Percentiles rank a stretch among this genome's conserved stretches.
Evolutionary conservation across 1,140 invertebrate genomes (phyloP).

Genomic region (Bombus terrestris): DNA sequence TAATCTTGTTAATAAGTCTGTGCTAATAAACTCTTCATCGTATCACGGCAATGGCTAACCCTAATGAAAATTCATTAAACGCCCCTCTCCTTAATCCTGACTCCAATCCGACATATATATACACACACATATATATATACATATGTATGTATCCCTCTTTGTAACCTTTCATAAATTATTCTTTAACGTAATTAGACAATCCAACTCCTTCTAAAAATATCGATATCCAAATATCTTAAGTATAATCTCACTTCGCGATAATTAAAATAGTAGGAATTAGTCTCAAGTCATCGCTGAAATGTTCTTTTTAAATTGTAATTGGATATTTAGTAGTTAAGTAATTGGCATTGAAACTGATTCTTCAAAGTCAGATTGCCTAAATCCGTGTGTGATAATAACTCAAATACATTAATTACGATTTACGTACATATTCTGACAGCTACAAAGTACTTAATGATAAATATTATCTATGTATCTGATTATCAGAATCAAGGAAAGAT

Average conservation of each 20-base stretch:
- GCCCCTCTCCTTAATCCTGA: too few relatives aligned
- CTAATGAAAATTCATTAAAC: too few relatives aligned
- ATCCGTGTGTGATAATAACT: constrained; percentile 31
- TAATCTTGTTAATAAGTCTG: too few relatives aligned
- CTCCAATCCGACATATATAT: neutral
- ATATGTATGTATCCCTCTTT: constrained; percentile 63
- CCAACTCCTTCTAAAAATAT: constrained; percentile 49
- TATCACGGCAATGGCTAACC: too few relatives aligned
- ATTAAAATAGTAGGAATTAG: constrained; percentile 45
- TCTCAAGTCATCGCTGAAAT: constrained; percentile 31
- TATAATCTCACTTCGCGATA: constrained; percentile 33
- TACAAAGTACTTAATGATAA: constrained; percentile 51
- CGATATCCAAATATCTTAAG: constrained; percentile 22
- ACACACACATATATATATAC: constrained; percentile 32
- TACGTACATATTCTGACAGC: constrained; percentile 35
- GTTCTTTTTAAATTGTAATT: neutral
- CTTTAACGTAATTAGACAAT: constrained; percentile 48
- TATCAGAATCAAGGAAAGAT: constrained; percentile 39
- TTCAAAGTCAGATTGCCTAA: constrained; percentile 38
- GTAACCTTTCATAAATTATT: constrained; percentile 50
- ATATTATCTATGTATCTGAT: constrained; percentile 35
- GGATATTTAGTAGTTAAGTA: constrained; percentile 14
- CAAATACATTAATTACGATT: constrained; percentile 49
- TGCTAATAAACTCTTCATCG: too few relatives aligned
- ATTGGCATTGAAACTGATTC: constrained; percentile 14